Base-by-base conservation (phyloP, 2,888 invertebrate species). In the Corbicula japonica region DNA sequence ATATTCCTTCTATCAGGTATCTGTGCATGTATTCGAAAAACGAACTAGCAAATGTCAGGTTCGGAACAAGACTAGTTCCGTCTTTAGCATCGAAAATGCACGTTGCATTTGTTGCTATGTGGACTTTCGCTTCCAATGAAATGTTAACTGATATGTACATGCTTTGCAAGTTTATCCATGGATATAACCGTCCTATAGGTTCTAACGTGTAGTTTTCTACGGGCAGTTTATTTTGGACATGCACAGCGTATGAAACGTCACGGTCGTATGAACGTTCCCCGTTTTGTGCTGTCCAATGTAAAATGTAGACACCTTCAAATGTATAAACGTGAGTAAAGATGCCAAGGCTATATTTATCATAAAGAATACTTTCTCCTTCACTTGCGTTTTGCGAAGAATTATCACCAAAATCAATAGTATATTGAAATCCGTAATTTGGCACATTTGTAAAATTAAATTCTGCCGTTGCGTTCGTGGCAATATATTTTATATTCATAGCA, bases 201-300 rank as follows among this genome's bases (percentile, higher is more conserved):
- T 74, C 74, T 1, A 80, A 46, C 2, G 62, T 58, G 41, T 50
- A 83, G n/a, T 58, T 58, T 2, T 48, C 66, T 30, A 46, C 48
- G 4, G 83, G 83, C 5, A 83, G 70, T 23, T 52, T 60, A 32
- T 83, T 83, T 71, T 83, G 83, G 21, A 83, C 71, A 6, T 76
- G 68, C 26, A 83, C 68, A 23, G 60, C 18, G 32, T 77, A 71
- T 5, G 41, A 44, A 62, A 74, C 83, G 2, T 34, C 52, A 21
- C 74, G 46, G 15, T 50, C 34, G 35, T 79, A 83, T 8, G 32
- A 23, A 1, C n/a, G 1, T 28, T 71, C 44, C 1, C 68, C 71
- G 50, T 83, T 83, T 4, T 15, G 4, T 2, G 83, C 80, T 5
- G 48, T 76, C 83, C 83, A 83, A 4, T 34, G 38, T 5, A 83